Percentiles rank a stretch among this genome's conserved stretches.
Conservation (phyloP, 2,113 vertebrate species). For the Aspidoscelis tigris region DNA sequence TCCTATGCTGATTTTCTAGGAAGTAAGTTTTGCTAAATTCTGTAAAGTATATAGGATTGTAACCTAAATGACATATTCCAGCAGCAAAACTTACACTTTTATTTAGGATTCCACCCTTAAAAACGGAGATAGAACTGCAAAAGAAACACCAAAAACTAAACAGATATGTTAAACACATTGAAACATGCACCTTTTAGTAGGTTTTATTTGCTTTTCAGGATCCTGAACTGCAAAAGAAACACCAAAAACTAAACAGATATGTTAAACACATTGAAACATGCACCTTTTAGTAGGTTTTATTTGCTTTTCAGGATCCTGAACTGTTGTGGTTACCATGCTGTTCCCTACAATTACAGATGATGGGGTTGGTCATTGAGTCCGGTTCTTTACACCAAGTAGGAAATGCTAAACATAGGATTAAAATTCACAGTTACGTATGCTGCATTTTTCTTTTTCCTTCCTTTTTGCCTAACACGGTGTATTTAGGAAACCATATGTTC, state of each 20-base stretch:
- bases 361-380: constrained; percentile 61
- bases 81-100: neutral
- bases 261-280: neutral
- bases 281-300: constrained; percentile 15
- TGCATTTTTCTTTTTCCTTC: constrained; percentile 51
- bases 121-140: neutral
- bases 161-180: neutral
- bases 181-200: neutral
- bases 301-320: constrained; percentile 37
- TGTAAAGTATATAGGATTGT: neutral
- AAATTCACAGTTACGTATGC: constrained; percentile 58
- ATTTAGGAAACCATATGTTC: constrained; percentile 57
- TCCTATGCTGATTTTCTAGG: neutral
- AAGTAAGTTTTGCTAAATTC: neutral
- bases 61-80: neutral
- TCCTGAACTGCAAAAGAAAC: constrained; percentile 26
- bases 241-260: neutral
- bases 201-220: constrained; percentile 37
- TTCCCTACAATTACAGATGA: constrained; percentile 65
- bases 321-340: constrained; percentile 54
- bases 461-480: constrained; percentile 37
- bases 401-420: constrained; percentile 66
- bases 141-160: neutral
- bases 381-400: constrained; percentile 59
- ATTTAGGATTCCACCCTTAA: neutral